Evolutionary conservation across 2,888 invertebrate genomes (phyloP).

Genomic region (Tetropium fuscum): DNA sequence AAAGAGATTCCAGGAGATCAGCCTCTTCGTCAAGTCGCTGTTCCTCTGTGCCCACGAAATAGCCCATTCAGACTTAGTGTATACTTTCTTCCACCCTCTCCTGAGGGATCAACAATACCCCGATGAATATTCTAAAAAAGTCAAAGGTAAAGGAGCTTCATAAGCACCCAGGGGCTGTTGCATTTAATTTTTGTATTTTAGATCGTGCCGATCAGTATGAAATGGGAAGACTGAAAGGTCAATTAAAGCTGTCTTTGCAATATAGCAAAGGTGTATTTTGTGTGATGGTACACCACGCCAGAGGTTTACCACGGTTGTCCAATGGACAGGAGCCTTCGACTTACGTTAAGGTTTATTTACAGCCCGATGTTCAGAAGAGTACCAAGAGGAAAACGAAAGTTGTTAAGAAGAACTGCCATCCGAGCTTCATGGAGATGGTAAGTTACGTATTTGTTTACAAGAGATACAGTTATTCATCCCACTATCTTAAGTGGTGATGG

Average conservation of each 20-base stretch:
- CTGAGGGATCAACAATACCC: constrained; percentile 94
- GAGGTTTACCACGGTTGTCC: constrained; percentile 83
- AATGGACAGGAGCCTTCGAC: constrained; percentile 89
- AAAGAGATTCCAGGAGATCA: constrained; percentile 89
- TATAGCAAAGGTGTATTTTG: constrained; percentile 80
- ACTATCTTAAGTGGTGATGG: background rate
- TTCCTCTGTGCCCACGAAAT: constrained; percentile 93
- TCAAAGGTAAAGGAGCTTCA: constrained; percentile 72
- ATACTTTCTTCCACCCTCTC: constrained; percentile 98
- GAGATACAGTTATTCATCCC: background rate
- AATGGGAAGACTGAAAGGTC: constrained; percentile 71
- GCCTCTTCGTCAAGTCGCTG: constrained; percentile 87
- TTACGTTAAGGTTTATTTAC: constrained; percentile 92
- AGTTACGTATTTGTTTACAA: too few relatives aligned
- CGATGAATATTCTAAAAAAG: constrained; percentile 81
- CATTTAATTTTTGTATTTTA: constrained; percentile 35
- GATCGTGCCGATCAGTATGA: constrained; percentile 55
- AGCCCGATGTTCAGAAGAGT: constrained; percentile 91
- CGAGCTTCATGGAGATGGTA: constrained; percentile 98
- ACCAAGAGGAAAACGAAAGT: constrained; percentile 98
- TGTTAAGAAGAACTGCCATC: constrained; percentile 91
- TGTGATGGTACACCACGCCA: constrained; percentile 91
- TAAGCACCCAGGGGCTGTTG: background rate
- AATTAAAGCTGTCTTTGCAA: constrained; percentile 83
- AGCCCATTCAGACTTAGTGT: constrained; percentile 94